Conservation (phyloP, 2,888 invertebrate species). For the Crioceris asparagi region DNA sequence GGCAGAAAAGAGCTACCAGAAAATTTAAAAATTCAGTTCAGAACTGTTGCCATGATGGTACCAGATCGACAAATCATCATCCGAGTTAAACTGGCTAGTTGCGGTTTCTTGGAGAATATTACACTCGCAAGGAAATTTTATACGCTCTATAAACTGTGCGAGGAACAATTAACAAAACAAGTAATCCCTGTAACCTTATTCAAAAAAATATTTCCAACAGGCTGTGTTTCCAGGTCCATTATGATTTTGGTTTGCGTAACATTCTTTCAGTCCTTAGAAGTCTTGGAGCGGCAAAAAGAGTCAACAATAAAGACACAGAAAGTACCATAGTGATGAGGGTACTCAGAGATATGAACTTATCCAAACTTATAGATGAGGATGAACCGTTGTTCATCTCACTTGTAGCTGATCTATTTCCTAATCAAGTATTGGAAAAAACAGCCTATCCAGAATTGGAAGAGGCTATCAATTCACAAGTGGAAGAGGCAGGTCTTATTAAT, state of each 20-base stretch:
- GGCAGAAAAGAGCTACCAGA: slow-evolving; percentile 94
- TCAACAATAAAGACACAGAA: slow-evolving; percentile 85
- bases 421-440: slow-evolving; percentile 87
- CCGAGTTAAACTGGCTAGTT: slow-evolving; percentile 88
- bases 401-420: slow-evolving; percentile 92
- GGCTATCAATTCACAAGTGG: slow-evolving; percentile 76
- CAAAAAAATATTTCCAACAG: too few species aligned
- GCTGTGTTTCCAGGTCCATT: slow-evolving; percentile 71
- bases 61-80: slow-evolving; percentile 96
- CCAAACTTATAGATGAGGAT: slow-evolving; percentile 94
- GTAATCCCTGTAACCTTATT: too few species aligned
- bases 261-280: slow-evolving; percentile 90
- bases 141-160: slow-evolving; percentile 91
- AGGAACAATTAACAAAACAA: slow-evolving; percentile 95
- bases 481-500: slow-evolving; percentile 68
- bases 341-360: slow-evolving; percentile 94
- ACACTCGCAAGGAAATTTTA: slow-evolving; percentile 92
- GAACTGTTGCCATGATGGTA: slow-evolving; percentile 98
- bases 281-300: slow-evolving; percentile 82
- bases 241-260: slow-evolving; percentile 92
- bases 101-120: slow-evolving; percentile 92
- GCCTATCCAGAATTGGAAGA: slow-evolving; percentile 80
- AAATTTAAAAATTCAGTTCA: slow-evolving; percentile 94
- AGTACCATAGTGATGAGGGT: slow-evolving; percentile 96
- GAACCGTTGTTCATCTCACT: slow-evolving; percentile 95